Evolutionary conservation across 1,140 invertebrate genomes (phyloP).

Genomic region (Microplitis demolitor): DNA sequence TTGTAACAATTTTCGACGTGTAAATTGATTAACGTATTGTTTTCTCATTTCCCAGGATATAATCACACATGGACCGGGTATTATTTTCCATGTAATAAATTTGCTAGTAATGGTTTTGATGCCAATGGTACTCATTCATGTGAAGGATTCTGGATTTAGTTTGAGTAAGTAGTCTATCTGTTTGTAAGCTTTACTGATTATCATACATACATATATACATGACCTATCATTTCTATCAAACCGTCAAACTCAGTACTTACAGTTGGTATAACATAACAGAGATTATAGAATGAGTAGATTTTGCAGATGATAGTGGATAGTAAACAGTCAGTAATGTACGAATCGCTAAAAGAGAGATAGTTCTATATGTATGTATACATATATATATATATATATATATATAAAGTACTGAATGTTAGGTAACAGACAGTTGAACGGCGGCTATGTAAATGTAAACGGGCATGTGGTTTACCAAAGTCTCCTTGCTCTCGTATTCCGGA

Average conservation of each 20-base stretch:
- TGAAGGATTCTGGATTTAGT: constrained; percentile 77
- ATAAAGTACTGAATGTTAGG: background rate
- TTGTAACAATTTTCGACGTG: too few species aligned
- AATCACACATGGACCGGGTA: constrained; percentile 70
- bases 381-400: background rate
- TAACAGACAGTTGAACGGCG: background rate
- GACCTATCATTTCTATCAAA: constrained; percentile 24
- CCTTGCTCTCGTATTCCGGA: constrained; percentile 1
- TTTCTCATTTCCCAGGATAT: constrained; percentile 68
- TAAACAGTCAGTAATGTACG: background rate
- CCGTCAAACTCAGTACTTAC: constrained; percentile 2
- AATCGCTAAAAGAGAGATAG: background rate
- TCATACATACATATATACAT: background rate
- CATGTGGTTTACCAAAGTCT: constrained; percentile 2
- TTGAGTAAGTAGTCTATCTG: constrained; percentile 67
- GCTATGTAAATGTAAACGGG: constrained; percentile 16
- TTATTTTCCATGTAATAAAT: constrained; percentile 76
- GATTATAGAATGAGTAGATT: too few species aligned
- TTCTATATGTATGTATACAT: background rate
- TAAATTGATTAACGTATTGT: background rate
- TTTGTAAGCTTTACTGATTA: too few species aligned
- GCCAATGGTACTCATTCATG: constrained; percentile 78
- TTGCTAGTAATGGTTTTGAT: constrained; percentile 76
- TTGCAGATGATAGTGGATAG: too few species aligned
- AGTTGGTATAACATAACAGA: too few species aligned